Evolutionary conservation across 53 echinoderm and acorn worm genomes (phyloP).

Genomic region (Luidia sarsii): DNA sequence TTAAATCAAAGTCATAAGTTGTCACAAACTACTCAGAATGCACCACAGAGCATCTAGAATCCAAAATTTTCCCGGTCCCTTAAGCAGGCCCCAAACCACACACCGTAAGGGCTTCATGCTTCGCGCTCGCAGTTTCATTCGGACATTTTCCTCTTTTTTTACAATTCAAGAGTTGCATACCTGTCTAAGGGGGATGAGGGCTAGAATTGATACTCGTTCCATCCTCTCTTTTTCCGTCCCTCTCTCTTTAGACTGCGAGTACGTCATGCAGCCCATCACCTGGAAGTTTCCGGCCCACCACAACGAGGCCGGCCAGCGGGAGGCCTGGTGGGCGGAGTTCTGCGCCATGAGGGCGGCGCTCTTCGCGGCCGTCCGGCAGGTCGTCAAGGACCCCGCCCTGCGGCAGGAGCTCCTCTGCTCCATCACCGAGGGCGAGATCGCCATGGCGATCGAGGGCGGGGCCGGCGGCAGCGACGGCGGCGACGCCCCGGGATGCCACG

Average conservation of each 20-base stretch:
- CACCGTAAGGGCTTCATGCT: no score
- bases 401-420: constrained; percentile 68
- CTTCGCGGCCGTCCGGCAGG: constrained; percentile 51
- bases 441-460: constrained; percentile 2
- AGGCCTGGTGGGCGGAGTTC: constrained; percentile 68
- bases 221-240: not conserved
- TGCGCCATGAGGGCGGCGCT: constrained; percentile 60
- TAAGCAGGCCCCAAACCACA: no score
- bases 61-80: no score
- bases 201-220: no score
- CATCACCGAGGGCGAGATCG: constrained; percentile 78
- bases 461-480: constrained; percentile 66
- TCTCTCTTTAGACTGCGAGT: constrained; percentile 85
- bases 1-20: no score
- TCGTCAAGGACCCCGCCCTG: constrained; percentile 42
- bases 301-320: constrained; percentile 29
- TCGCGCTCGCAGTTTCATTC: no score
- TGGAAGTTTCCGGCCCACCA: constrained; percentile 62
- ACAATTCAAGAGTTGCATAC: no score
- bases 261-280: constrained; percentile 81
- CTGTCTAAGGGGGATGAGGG: no score
- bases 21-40: no score
- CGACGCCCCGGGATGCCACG: not conserved
- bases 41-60: no score
- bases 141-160: no score